Evolutionary conservation across 1,140 invertebrate species (phyloP).

Genomic region (Trichonephila clavata): DNA sequence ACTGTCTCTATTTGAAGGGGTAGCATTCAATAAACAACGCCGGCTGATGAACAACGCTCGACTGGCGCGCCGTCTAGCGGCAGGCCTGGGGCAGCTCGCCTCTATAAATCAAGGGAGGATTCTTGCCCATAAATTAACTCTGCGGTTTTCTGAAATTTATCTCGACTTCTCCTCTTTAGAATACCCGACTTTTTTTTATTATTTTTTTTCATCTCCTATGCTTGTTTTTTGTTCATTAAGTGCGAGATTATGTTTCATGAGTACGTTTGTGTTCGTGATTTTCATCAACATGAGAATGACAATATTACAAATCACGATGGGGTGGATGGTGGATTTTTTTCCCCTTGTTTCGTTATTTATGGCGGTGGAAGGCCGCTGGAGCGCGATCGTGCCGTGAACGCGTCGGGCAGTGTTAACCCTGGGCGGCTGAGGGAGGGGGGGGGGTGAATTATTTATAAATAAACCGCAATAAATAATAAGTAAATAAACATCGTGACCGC

Average conservation of each 20-base stretch:
- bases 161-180: constrained; percentile 5
- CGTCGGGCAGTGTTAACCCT: no score
- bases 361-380: not conserved
- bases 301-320: constrained; percentile 17
- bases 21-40: constrained; percentile 72
- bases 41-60: constrained; percentile 58
- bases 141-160: constrained; percentile 72
- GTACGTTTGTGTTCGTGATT: not conserved
- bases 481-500: no score
- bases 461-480: no score
- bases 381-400: not conserved
- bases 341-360: not conserved
- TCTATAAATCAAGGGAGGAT: constrained; percentile 67
- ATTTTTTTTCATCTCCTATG: not conserved
- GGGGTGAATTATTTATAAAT: no score
- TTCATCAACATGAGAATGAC: not conserved
- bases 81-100: constrained; percentile 1
- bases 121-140: constrained; percentile 72
- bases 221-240: constrained; percentile 34
- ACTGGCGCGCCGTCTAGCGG: constrained; percentile 64
- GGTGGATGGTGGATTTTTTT: not conserved
- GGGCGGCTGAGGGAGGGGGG: no score
- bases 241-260: constrained; percentile 39
- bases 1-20: constrained; percentile 73
- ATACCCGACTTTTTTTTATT: not conserved